Conservation (phyloP, 2,113 vertebrate genomes). For the Cephalopholis sonnerati region DNA sequence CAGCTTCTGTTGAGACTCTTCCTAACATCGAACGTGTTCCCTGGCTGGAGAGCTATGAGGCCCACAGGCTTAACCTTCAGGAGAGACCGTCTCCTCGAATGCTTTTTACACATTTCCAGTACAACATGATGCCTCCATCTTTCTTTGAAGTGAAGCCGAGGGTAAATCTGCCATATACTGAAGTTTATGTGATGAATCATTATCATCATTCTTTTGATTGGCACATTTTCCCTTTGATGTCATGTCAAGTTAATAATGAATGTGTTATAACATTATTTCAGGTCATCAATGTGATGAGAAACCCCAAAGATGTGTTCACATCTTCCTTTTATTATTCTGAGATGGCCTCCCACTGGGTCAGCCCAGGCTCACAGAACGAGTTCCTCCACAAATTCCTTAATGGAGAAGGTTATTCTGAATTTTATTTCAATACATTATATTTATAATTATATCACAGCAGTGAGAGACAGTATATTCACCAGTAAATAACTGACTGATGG, state of each 20-base stretch:
- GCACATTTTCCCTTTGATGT: no score
- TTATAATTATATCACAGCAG: no score
- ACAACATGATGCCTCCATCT: conserved; percentile 80
- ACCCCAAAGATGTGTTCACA: conserved; percentile 84
- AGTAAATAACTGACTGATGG: no score
- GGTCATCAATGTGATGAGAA: conserved; percentile 82
- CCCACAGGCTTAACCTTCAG: conserved; percentile 67
- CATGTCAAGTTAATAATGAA: no score
- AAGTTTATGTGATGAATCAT: not conserved
- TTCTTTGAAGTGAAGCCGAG: conserved; percentile 81
- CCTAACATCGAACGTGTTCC: conserved; percentile 84
- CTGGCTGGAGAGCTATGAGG: conserved; percentile 79
- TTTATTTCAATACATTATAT: no score
- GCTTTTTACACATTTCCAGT: conserved; percentile 77
- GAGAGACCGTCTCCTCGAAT: conserved; percentile 79
- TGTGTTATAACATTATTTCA: conserved; percentile 33
- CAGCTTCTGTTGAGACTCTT: conserved; percentile 71
- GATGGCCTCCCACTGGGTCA: conserved; percentile 71
- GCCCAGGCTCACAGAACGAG: conserved; percentile 74
- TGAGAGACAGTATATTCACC: no score
- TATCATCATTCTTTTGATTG: not conserved
- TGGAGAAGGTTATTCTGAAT: conserved; percentile 45
- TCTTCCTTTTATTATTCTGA: conserved; percentile 77
- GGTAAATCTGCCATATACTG: conserved; percentile 58
- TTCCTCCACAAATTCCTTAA: conserved; percentile 82